A percentile compares a stretch with the other conserved stretches of the same genome.
phyloP scores from a whole-genome alignment of 2,888 invertebrate species.

The Tinea trinotella region DNA sequence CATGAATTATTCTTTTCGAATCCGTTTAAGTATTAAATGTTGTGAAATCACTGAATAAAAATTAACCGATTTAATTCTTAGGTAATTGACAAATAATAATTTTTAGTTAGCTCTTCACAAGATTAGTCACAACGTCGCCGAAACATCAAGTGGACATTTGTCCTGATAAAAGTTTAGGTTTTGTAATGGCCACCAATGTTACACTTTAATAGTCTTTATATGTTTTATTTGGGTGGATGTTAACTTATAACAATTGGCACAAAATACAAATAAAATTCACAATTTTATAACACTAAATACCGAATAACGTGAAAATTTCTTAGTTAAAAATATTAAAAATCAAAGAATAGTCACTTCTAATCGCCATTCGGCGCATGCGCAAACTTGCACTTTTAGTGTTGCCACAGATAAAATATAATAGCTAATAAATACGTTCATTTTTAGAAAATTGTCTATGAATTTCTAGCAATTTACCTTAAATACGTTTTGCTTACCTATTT shows the following conservation, averaged over 20 bases:
- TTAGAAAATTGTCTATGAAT: background rate
- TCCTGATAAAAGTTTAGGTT: constrained; percentile 70
- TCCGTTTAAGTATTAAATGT: constrained; percentile 23
- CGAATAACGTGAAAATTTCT: constrained; percentile 65
- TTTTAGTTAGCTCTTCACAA: constrained; percentile 45
- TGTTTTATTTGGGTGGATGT: constrained; percentile 22
- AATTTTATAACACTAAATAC: constrained; percentile 45
- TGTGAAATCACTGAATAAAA: constrained; percentile 5
- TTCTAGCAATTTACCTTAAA: background rate
- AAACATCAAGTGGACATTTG: constrained; percentile 72
- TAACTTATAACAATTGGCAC: background rate
- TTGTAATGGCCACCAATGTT: constrained; percentile 73
- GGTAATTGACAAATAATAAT: constrained; percentile 44
- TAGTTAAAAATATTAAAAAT: constrained; percentile 63
- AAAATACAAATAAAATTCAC: background rate
- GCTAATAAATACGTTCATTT: background rate
- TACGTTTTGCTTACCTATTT: background rate
- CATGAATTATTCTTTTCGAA: constrained; percentile 31
- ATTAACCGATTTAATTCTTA: constrained; percentile 25
- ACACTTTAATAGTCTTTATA: constrained; percentile 59
- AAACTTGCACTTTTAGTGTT: constrained; percentile 61
- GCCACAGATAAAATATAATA: constrained; percentile 28
- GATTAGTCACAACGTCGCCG: constrained; percentile 72
- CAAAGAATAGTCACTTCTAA: constrained; percentile 68
- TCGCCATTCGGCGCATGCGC: constrained; percentile 74